A percentile compares a stretch with the other conserved stretches of the same genome.
Evolutionary conservation across 2,888 invertebrate species (phyloP).

Genomic region (Aphodius granarius): DNA sequence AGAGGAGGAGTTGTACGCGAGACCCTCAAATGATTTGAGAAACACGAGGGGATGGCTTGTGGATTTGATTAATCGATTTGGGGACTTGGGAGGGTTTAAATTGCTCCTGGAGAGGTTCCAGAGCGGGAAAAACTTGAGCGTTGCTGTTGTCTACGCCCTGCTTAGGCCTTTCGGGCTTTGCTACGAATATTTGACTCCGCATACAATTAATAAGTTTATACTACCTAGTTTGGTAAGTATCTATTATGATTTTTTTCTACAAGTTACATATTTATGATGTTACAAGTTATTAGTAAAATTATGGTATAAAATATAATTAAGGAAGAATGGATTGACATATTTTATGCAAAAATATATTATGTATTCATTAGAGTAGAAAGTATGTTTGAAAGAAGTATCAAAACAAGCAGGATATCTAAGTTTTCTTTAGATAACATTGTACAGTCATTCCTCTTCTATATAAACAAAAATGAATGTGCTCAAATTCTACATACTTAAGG

Average conservation of each 20-base stretch:
- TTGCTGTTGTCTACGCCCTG: conserved; percentile 78
- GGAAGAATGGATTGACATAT: too few species aligned
- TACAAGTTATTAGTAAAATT: too few species aligned
- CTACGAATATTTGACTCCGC: conserved; percentile 86
- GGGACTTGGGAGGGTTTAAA: conserved; percentile 86
- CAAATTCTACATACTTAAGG: too few species aligned
- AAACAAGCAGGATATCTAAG: too few species aligned
- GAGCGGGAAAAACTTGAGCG: conserved; percentile 69
- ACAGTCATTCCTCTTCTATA: too few species aligned
- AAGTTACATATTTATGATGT: too few species aligned
- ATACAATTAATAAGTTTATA: conserved; percentile 89
- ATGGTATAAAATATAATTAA: too few species aligned
- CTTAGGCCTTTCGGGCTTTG: conserved; percentile 91
- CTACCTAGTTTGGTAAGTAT: conserved; percentile 83
- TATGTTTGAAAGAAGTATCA: too few species aligned
- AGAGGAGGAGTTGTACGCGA: conserved; percentile 74
- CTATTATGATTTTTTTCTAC: not conserved
- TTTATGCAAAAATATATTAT: too few species aligned
- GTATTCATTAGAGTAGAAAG: too few species aligned
- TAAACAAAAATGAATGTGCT: too few species aligned
- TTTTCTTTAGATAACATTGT: too few species aligned
- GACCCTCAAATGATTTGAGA: conserved; percentile 77
- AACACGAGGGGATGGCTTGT: conserved; percentile 94
- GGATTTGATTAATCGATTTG: conserved; percentile 93
- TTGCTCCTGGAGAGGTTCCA: conserved; percentile 83